A percentile compares a stretch with the other conserved stretches of the same genome.
These are phyloP conservation scores for Gadopsis marmoratus DNA, from an alignment of 2,797 vertebrate species.

Conservation along the genomic window DNA sequence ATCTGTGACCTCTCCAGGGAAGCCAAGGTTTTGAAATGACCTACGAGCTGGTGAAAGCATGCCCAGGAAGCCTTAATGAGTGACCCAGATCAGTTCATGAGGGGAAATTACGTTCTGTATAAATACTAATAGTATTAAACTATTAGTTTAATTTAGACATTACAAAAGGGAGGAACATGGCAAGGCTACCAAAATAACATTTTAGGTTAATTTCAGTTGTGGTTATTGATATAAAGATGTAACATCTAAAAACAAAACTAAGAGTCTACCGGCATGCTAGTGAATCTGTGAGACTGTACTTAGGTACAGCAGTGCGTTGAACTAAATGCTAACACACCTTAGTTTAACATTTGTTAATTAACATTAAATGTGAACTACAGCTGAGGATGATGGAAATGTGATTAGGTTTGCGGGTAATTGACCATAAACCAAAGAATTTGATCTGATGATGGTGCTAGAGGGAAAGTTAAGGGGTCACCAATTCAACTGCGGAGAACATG, in stretches of 20 bases:
- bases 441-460: no score
- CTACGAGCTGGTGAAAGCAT: slow-evolving; percentile 6
- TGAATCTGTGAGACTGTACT: neutral
- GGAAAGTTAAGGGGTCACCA: no score
- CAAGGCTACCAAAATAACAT: neutral
- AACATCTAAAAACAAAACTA: neutral
- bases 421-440: no score
- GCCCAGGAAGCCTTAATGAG: slow-evolving; percentile 12
- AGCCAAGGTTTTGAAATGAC: slow-evolving; percentile 10
- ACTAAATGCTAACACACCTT: no score
- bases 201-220: neutral
- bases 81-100: neutral
- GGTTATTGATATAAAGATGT: neutral
- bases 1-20: slow-evolving; percentile 29
- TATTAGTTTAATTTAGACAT: neutral
- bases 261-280: neutral
- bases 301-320: no score
- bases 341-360: no score
- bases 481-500: no score
- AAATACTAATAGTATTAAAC: neutral
- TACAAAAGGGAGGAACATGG: neutral
- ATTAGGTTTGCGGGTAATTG: no score
- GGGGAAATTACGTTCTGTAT: neutral
- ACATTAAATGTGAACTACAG: no score
- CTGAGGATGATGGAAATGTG: no score